A percentile compares a stretch with the other conserved stretches of the same genome.
Conservation (phyloP, 2,888 invertebrate species). For the Cephus pulcher region DNA sequence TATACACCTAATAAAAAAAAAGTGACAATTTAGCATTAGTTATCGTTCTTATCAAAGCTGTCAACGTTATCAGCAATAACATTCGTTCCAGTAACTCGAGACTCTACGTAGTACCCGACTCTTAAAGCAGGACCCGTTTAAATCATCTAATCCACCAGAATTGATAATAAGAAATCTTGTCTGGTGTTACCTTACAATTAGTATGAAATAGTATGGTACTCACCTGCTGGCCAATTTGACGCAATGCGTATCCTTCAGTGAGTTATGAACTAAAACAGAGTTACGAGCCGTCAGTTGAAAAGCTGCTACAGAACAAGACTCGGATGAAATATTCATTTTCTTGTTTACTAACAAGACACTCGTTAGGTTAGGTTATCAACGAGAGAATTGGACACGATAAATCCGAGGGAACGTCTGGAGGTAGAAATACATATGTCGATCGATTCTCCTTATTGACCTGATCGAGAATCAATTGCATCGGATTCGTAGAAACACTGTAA, state of each 20-base stretch:
- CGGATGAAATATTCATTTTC: constrained; percentile 40
- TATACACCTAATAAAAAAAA: neutral
- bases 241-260: neutral
- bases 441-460: neutral
- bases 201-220: neutral
- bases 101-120: neutral
- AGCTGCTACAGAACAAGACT: neutral
- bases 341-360: constrained; percentile 38
- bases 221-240: neutral
- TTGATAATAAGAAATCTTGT: neutral
- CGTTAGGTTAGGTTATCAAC: constrained; percentile 36
- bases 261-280: neutral
- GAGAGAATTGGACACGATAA: constrained; percentile 19
- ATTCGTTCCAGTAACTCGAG: neutral
- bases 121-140: neutral
- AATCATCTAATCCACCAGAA: neutral
- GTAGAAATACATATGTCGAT: neutral
- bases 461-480: constrained; percentile 1
- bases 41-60: neutral
- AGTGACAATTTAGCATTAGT: neutral
- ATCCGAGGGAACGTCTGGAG: neutral
- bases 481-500: neutral
- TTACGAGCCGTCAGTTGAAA: neutral
- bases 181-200: neutral
- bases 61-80: neutral